Base-by-base conservation (phyloP, 37 sponge, comb jelly and placozoan species). In the Mnemiopsis leidyi region DNA sequence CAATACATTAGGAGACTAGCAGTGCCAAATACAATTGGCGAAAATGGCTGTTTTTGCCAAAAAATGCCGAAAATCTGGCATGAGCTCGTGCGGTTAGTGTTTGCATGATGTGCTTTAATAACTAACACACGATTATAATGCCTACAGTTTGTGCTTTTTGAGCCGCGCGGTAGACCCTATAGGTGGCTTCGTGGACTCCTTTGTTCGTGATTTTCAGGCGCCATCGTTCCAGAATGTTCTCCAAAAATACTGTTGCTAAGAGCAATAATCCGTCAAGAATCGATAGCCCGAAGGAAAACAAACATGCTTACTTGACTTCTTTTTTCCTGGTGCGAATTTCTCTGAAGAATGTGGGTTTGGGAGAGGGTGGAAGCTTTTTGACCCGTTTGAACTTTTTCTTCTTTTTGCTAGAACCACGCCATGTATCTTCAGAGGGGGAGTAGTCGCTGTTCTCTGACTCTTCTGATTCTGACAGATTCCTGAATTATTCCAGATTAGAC, bases 381-480 rank as follows among this genome's bases (percentile, higher is more conserved):
- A 79, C 21, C 1, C 82, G 36, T 79, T 35, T 32, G 36, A 34
- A 79, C 21, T 79, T 79, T 37, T 79, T 79, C 82, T 79, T 79
- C 23, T 79, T 79, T 29, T 32, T 79, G 21, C 37, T 35, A 0
- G 82, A 79, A 16, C 82, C 37, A 26, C 76, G 16, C 3, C 35
- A 31, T 7, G 1, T 79, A 13, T 79, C 82, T 35, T 79, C 82
- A 23, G 82, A 79, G 36, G 82, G 82, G 7, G 82, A 79, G 36
- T 79, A 79, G 29, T 79, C 82, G 36, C 82, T 79, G 82, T 79
- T 79, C 82, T 32, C 82, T 5, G 31, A 29, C 20, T 13, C 36
- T 20, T 79, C 82, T 35, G 82, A 79, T 33, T 79, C 82, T 79
- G 82, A 79, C 37, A 79, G 82, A 32, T 79, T 79, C 82, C 82